Evolutionary conservation across 2,888 invertebrate genomes (phyloP).

Genomic region (Cryptocheilus praepositus): DNA sequence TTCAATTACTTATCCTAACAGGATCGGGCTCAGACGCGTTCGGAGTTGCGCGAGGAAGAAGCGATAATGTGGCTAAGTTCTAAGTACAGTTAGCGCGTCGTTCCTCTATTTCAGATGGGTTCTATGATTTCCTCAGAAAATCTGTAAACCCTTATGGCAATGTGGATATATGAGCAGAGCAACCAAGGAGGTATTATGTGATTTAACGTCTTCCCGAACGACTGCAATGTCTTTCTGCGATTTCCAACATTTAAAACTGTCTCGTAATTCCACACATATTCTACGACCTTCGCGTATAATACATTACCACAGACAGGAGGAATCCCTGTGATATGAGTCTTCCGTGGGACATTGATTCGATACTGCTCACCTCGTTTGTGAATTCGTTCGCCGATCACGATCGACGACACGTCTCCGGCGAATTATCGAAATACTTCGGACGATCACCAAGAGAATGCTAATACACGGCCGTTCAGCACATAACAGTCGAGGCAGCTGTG

Average conservation of each 20-base stretch:
- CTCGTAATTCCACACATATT: constrained; percentile 7
- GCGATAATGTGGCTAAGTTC: background rate
- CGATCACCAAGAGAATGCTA: constrained; percentile 54
- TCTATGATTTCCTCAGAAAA: too few relatives aligned
- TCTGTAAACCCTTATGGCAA: too few relatives aligned
- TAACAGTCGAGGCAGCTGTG: constrained; percentile 16
- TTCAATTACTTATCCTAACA: constrained; percentile 44
- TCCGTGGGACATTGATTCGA: constrained; percentile 47
- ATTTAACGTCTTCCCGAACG: too few relatives aligned
- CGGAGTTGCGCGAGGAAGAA: constrained; percentile 11
- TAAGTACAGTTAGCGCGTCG: too few relatives aligned
- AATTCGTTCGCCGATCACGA: constrained; percentile 65
- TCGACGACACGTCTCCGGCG: constrained; percentile 62
- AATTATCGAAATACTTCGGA: constrained; percentile 62
- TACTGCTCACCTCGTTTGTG: constrained; percentile 54
- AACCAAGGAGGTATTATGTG: too few relatives aligned
- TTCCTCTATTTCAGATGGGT: too few relatives aligned
- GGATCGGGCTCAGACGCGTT: constrained; percentile 10
- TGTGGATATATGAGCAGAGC: too few relatives aligned
- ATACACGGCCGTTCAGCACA: constrained; percentile 20
- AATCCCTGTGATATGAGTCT: constrained; percentile 14
- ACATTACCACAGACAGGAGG: too few relatives aligned
- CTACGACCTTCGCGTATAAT: constrained; percentile 9
- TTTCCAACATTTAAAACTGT: too few relatives aligned
- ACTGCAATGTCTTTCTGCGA: too few relatives aligned